These are phyloP conservation scores for Orycteropus afer DNA, from an alignment of 2,113 vertebrate species.

Conservation along the genomic window DNA sequence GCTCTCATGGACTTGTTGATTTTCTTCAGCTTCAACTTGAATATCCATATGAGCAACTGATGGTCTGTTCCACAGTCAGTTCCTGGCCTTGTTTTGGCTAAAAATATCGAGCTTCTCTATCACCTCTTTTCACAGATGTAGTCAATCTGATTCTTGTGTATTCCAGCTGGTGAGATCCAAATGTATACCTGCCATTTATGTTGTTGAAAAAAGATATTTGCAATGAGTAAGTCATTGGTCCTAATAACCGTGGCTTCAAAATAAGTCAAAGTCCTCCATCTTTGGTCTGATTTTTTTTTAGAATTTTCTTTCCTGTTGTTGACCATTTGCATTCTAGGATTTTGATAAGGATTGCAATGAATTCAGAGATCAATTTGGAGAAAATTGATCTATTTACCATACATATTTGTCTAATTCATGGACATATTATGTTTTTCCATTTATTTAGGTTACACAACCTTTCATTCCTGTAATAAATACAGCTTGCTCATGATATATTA, in stretches of 20 bases:
- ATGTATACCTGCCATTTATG: no score
- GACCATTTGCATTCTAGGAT: neutral
- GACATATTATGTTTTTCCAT: neutral
- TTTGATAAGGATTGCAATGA: neutral
- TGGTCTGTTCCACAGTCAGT: no score
- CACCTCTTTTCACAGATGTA: no score
- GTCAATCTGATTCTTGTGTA: no score
- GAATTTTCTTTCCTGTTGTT: neutral
- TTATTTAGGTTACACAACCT: neutral
- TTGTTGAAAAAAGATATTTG: no score
- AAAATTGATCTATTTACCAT: neutral
- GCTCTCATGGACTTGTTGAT: no score
- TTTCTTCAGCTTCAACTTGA: no score
- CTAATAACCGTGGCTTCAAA: neutral
- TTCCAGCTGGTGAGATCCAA: no score
- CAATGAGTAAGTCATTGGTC: no score
- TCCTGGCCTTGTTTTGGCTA: no score
- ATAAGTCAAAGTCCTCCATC: neutral
- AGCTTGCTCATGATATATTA: neutral
- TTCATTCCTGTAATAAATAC: neutral
- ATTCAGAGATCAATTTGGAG: neutral
- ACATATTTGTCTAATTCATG: neutral
- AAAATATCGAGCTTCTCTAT: no score
- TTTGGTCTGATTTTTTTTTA: neutral
- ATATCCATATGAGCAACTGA: no score